Percentiles rank a stretch among this genome's conserved stretches.
phyloP scores from a whole-genome alignment of 2,113 vertebrate genomes.

The Chionodraco myersi region DNA sequence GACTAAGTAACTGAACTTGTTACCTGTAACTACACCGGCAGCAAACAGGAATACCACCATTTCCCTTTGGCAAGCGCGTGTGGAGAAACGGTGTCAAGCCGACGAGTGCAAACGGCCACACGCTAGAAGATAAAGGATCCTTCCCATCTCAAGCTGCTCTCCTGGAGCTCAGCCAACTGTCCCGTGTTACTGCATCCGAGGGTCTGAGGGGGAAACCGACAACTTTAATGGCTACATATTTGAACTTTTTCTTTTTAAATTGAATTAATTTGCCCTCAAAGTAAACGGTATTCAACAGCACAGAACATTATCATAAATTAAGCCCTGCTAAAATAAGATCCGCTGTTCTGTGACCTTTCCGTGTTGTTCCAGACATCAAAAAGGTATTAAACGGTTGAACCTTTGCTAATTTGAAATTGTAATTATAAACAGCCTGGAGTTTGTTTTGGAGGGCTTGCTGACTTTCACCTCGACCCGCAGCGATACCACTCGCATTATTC shows the following conservation, averaged over 20 bases:
- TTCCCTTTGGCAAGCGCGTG: slow-evolving; percentile 13
- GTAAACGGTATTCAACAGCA: slow-evolving; percentile 59
- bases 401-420: slow-evolving; percentile 50
- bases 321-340: slow-evolving; percentile 16
- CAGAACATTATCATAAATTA: slow-evolving; percentile 62
- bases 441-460: slow-evolving; percentile 42
- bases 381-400: slow-evolving; percentile 28
- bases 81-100: slow-evolving; percentile 17
- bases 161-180: slow-evolving; percentile 49
- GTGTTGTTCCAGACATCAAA: slow-evolving; percentile 29
- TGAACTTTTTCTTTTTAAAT: slow-evolving; percentile 36
- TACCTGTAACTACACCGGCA: background rate
- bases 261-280: slow-evolving; percentile 60
- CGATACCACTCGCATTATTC: slow-evolving; percentile 42
- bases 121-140: slow-evolving; percentile 31
- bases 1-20: background rate
- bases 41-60: background rate
- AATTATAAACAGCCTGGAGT: slow-evolving; percentile 55
- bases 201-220: slow-evolving; percentile 52
- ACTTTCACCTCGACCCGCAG: slow-evolving; percentile 46
- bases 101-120: slow-evolving; percentile 44
- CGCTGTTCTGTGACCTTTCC: slow-evolving; percentile 50
- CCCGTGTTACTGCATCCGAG: slow-evolving; percentile 42
- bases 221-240: slow-evolving; percentile 47
- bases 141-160: slow-evolving; percentile 36